Evolutionary conservation across 2,888 invertebrate genomes (phyloP).

Genomic region (Ellobium chinense): DNA sequence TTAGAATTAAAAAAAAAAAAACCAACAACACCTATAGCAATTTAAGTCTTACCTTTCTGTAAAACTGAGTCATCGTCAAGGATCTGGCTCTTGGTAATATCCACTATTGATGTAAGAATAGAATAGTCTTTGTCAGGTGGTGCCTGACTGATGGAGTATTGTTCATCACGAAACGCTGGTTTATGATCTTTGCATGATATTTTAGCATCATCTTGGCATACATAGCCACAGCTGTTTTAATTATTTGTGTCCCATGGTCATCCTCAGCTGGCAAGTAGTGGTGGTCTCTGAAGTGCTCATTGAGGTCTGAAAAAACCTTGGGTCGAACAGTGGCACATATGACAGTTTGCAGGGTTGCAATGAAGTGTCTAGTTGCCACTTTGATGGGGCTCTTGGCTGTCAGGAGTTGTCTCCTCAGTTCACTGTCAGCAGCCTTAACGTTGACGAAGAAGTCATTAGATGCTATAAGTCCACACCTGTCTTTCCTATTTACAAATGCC

Average conservation of each 20-base stretch:
- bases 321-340: background rate
- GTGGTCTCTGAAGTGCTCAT: background rate
- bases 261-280: background rate
- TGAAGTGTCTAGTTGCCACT: background rate
- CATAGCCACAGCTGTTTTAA: background rate
- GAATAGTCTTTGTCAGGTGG: background rate
- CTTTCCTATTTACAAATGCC: background rate
- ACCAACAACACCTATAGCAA: no score
- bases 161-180: background rate
- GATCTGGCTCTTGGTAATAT: no score
- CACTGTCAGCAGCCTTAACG: background rate
- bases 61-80: no score
- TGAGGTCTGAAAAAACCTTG: background rate
- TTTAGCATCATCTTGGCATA: background rate
- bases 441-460: slow-evolving; percentile 1
- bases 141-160: background rate
- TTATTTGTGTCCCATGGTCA: background rate
- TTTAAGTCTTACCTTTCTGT: no score
- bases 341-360: background rate
- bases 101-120: no score
- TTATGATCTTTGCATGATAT: background rate
- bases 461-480: background rate
- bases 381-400: background rate
- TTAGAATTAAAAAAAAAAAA: no score
- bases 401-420: background rate